Percentiles rank a stretch among this genome's conserved stretches.
Evolutionary conservation across 2,888 invertebrate species (phyloP).

Genomic region (Chrysolina americana): DNA sequence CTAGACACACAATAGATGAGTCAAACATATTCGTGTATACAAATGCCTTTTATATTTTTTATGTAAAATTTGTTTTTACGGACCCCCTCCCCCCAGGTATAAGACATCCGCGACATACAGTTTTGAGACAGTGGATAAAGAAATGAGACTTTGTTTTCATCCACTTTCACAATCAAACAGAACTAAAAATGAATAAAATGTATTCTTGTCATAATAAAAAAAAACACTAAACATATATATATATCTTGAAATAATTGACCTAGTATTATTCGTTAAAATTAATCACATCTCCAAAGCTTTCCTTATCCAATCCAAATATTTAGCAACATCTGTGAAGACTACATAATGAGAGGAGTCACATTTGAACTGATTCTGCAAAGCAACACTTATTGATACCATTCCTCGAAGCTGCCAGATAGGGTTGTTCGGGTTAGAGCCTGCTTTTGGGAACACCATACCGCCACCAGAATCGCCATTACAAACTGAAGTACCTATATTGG

Average conservation of each 20-base stretch:
- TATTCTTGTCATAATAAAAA: neutral
- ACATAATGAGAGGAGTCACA: constrained; percentile 76
- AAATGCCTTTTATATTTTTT: too few species aligned
- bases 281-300: constrained; percentile 45
- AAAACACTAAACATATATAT: neutral
- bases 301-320: constrained; percentile 73
- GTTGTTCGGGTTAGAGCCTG: constrained; percentile 53
- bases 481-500: constrained; percentile 73
- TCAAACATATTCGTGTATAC: too few species aligned
- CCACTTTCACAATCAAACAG: neutral
- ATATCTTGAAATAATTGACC: neutral
- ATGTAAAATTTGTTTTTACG: too few species aligned
- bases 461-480: constrained; percentile 71
- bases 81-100: too few species aligned
- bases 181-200: neutral
- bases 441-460: constrained; percentile 65
- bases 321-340: constrained; percentile 76
- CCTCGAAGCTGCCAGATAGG: constrained; percentile 68
- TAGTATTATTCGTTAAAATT: neutral
- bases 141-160: too few species aligned
- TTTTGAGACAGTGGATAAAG: too few species aligned
- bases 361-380: constrained; percentile 72
- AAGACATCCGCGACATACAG: too few species aligned
- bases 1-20: too few species aligned
- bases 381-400: constrained; percentile 74